Conservation (phyloP, 2,888 invertebrate genomes). For the Cistogaster globosa region DNA sequence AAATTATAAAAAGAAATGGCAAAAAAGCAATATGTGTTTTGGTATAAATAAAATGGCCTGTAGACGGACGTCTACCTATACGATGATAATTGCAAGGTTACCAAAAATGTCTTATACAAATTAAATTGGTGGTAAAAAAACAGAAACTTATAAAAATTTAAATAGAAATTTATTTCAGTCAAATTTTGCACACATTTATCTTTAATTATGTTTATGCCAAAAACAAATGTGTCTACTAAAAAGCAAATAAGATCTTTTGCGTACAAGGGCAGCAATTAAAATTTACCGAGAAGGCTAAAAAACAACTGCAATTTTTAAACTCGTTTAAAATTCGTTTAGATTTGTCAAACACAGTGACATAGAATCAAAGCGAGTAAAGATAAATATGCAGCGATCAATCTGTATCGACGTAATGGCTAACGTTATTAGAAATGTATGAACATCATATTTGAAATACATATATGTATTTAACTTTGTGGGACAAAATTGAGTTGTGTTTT, state of each 20-base stretch:
- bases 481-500: too few relatives aligned
- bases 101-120: constrained; percentile 53
- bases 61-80: constrained; percentile 4
- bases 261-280: constrained; percentile 28
- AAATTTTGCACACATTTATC: constrained; percentile 36
- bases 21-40: constrained; percentile 34
- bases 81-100: constrained; percentile 59
- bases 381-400: too few relatives aligned
- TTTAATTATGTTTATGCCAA: constrained; percentile 28
- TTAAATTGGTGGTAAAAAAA: constrained; percentile 51
- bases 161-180: constrained; percentile 38
- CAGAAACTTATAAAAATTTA: constrained; percentile 33
- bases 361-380: too few relatives aligned
- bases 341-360: neutral
- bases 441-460: too few relatives aligned
- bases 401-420: too few relatives aligned
- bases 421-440: too few relatives aligned
- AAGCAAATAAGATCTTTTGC: neutral
- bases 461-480: too few relatives aligned
- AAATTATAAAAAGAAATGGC: constrained; percentile 38
- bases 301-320: constrained; percentile 22
- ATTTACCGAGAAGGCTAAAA: constrained; percentile 16
- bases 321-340: neutral
- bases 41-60: constrained; percentile 31
- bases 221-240: neutral